Conservation (phyloP, 2,113 vertebrate genomes). For the Rhodinocichla rosea region DNA sequence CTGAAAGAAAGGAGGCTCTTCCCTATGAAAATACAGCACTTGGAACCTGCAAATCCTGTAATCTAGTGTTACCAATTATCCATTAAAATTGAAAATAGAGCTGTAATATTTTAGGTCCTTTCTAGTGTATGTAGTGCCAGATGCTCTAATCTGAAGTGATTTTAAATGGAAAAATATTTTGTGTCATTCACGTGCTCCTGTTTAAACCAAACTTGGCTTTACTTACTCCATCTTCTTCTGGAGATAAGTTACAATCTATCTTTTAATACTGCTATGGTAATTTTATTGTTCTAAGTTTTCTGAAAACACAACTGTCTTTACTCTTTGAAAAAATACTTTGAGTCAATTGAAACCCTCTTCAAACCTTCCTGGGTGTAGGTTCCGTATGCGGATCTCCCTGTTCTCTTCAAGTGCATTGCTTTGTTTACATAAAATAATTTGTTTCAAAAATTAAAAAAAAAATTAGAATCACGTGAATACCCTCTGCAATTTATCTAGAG, state of each 20-base stretch:
- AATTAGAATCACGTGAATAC: rapidly evolving
- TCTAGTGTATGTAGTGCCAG: slow-evolving; percentile 3
- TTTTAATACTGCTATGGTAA: not conserved
- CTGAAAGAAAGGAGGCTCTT: slow-evolving; percentile 72
- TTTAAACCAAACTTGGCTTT: slow-evolving; percentile 59
- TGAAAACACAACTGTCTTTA: slow-evolving; percentile 24
- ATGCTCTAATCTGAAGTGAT: slow-evolving; percentile 66
- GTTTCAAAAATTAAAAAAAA: not conserved
- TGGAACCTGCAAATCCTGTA: slow-evolving; percentile 73
- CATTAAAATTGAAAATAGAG: slow-evolving; percentile 70
- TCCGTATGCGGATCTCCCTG: not conserved
- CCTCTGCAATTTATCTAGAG: not conserved
- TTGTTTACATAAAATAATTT: not conserved
- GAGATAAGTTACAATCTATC: not conserved
- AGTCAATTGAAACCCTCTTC: not conserved
- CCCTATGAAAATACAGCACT: slow-evolving; percentile 71
- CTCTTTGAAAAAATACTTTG: not conserved
- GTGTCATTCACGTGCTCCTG: slow-evolving; percentile 21
- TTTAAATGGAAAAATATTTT: slow-evolving; percentile 62
- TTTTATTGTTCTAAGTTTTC: slow-evolving; percentile 14
- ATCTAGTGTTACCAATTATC: slow-evolving; percentile 77
- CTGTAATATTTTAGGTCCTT: slow-evolving; percentile 72
- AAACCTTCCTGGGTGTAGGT: not conserved
- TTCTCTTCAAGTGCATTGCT: not conserved
- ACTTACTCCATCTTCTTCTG: slow-evolving; percentile 11